A percentile compares a stretch with the other conserved stretches of the same genome.
These are phyloP conservation scores for Stichodactyla mertensii DNA, from an alignment of 64 coral and sea anemone genomes.

Conservation along the genomic window DNA sequence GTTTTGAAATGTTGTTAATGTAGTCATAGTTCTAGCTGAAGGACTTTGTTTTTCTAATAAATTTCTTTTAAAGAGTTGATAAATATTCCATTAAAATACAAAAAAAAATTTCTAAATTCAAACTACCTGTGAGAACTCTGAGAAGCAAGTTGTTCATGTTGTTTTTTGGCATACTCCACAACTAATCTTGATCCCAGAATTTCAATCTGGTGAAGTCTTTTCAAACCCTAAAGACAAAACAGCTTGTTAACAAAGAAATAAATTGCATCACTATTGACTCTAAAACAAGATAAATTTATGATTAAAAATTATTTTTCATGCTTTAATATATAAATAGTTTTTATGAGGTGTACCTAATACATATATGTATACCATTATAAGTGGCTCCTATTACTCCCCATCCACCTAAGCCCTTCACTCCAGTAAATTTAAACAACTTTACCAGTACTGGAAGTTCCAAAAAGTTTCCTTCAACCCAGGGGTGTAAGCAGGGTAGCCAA, in stretches of 20 bases:
- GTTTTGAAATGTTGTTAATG: too few relatives aligned
- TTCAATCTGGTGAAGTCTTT: constrained; percentile 79
- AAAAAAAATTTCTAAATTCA: background rate
- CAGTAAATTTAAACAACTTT: too few relatives aligned
- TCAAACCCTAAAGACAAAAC: constrained; percentile 34
- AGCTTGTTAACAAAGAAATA: background rate
- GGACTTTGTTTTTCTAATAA: background rate
- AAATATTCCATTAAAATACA: background rate
- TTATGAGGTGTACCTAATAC: too few relatives aligned
- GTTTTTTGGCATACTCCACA: constrained; percentile 73
- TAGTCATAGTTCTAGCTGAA: too few relatives aligned
- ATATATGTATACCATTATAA: too few relatives aligned
- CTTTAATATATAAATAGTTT: too few relatives aligned
- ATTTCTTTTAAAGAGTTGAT: background rate
- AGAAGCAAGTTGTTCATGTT: constrained; percentile 59
- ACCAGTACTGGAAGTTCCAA: too few relatives aligned
- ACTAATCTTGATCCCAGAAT: constrained; percentile 67
- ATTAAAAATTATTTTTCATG: too few relatives aligned
- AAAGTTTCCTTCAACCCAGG: too few relatives aligned
- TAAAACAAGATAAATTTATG: background rate
- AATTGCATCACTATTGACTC: background rate
- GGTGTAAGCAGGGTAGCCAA: too few relatives aligned
- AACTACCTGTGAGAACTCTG: constrained; percentile 64
- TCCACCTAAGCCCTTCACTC: too few relatives aligned
- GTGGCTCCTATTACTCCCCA: too few relatives aligned